Percentiles rank a stretch among this genome's conserved stretches.
Conservation (phyloP, 2,797 vertebrate genomes). For the Anomalospiza imberbis region DNA sequence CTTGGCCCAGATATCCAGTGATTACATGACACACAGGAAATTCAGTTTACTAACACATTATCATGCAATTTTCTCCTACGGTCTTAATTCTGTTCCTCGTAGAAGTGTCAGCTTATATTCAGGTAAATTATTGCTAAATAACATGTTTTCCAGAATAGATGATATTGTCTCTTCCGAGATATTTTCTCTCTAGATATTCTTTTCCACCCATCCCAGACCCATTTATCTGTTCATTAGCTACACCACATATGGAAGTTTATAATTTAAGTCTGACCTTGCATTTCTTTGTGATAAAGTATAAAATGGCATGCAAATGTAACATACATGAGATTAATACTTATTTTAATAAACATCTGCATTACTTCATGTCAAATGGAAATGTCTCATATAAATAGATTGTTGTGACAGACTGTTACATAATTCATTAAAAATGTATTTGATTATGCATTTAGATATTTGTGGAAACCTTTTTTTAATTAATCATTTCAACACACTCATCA, state of each 20-base stretch:
- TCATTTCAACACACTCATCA: neutral
- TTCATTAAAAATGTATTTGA: constrained; percentile 6
- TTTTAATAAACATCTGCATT: constrained; percentile 14
- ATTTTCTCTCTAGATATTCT: neutral
- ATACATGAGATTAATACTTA: neutral
- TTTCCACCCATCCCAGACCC: neutral
- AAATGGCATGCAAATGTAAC: neutral
- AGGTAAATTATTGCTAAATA: neutral
- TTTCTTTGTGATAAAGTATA: neutral
- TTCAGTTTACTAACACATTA: neutral
- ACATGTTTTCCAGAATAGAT: neutral
- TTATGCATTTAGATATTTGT: constrained; percentile 24
- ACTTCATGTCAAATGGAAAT: constrained; percentile 10
- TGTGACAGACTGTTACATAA: constrained; percentile 9
- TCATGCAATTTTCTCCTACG: neutral
- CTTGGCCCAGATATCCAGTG: neutral
- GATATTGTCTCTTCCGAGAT: neutral
- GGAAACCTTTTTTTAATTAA: constrained; percentile 12
- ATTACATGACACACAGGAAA: neutral
- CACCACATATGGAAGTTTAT: neutral
- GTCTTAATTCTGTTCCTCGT: neutral
- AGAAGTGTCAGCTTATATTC: neutral
- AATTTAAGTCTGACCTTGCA: neutral
- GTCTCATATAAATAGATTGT: constrained; percentile 17
- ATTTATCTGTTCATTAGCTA: neutral